Evolutionary conservation across 2,113 vertebrate genomes (phyloP).

Genomic region (Hippoglossus stenolepis): DNA sequence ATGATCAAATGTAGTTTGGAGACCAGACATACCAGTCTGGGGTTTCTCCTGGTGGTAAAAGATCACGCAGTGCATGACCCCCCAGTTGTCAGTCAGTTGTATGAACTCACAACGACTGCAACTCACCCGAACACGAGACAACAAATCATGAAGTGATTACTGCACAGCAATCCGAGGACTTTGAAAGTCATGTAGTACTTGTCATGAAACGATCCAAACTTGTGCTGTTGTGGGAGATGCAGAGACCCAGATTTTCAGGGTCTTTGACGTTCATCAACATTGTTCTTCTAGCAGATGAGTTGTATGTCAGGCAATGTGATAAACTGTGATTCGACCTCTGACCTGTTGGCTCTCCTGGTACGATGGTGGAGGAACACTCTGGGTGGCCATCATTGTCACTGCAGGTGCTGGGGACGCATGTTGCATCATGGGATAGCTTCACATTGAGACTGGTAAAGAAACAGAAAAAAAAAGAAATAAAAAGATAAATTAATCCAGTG

Average conservation of each 20-base stretch:
- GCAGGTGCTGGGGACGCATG: conserved; percentile 97
- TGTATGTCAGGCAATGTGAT: neutral
- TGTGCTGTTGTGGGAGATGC: neutral
- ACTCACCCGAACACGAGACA: too few species aligned
- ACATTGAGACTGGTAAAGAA: conserved; percentile 90
- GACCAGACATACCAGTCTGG: too few species aligned
- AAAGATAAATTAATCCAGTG: conserved; percentile 2
- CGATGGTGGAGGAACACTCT: conserved; percentile 97
- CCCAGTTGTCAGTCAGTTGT: too few species aligned
- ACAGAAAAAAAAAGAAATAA: conserved; percentile 4
- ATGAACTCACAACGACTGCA: too few species aligned
- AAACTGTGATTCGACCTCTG: conserved; percentile 59
- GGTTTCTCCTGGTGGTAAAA: too few species aligned
- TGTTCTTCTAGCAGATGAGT: neutral
- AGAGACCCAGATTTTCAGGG: neutral
- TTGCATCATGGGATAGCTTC: conserved; percentile 99
- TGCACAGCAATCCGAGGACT: too few species aligned
- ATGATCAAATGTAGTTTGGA: too few species aligned
- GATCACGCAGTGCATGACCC: too few species aligned
- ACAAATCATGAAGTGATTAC: too few species aligned
- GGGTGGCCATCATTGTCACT: conserved; percentile 99
- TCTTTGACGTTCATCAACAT: neutral
- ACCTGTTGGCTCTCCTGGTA: conserved; percentile 99
- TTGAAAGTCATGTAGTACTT: too few species aligned
- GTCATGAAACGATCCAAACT: too few species aligned